Evolutionary conservation across 2,888 invertebrate species (phyloP), one percentile per base, ranked within the genome.

Genomic region (Athalia rosae): DNA sequence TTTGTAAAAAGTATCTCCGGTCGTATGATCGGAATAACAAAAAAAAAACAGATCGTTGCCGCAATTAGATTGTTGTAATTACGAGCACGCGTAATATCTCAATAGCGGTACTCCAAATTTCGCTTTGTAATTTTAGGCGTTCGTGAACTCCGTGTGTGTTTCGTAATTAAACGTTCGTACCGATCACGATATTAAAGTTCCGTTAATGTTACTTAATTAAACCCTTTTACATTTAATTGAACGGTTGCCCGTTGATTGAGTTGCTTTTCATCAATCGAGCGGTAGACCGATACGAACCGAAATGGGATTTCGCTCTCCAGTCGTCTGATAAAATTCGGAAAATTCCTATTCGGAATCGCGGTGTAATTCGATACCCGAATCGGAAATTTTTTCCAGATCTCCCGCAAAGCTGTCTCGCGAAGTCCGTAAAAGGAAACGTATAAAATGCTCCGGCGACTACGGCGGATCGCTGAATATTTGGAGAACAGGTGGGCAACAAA

Each of bases 401-500:
- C 4, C 1, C n/a, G 7, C 7, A 53, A n/a, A 9, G n/a, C 53
- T 3, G 50, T 50, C 4, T n/a, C 11, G 53, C 11, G 50, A 9
- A 7, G 7, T 43, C 43, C 56, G 7, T 58, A 71, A 71, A 58
- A 58, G 58, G 56, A 58, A 58, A 56, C 28, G 28, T 2, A n/a
- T n/a, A n/a, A n/a, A 28, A 28, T 28, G 28, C 28, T 28, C 28
- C 2, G 28, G 28, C 28, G 28, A 28, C 56, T 15, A 15, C 59
- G 59, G 11, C 59, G 53, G 43, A 13, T 71, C 9, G 43, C 45
- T 9, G 73, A 71, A 71, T 77, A 77, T 77, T 71, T 62, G 43
- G 66, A 56, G 77, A 81, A 83, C 83, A 83, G 83, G 81, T 84
- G 82, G 83, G 79, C 79, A 80, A 83, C 78, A 81, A 78, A 79